A percentile compares a stretch with the other conserved stretches of the same genome.
Conservation (phyloP, 2,113 vertebrate genomes). For the Stegostoma tigrinum region DNA sequence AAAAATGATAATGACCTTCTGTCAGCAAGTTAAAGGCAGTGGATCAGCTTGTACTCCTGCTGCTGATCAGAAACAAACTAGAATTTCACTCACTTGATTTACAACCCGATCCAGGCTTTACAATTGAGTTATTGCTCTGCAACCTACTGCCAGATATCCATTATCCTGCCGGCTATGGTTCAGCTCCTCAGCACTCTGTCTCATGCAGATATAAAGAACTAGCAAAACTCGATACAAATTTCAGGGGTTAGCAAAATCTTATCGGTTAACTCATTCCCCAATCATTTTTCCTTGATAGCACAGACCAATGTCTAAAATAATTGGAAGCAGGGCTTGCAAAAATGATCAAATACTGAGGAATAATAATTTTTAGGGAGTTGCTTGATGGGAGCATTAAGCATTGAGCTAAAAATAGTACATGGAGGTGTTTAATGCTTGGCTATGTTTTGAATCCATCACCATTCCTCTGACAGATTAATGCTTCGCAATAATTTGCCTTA, state of each 20-base stretch:
- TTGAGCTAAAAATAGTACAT: neutral
- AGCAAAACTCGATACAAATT: neutral
- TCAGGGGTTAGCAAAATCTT: neutral
- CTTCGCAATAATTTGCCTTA: neutral
- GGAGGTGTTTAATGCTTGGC: neutral
- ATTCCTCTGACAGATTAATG: neutral
- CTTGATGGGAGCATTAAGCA: neutral
- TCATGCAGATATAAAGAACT: neutral
- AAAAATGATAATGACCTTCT: neutral
- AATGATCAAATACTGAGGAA: neutral
- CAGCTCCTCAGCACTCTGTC: neutral
- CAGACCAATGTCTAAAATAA: neutral
- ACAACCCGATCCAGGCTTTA: neutral
- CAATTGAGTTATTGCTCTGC: neutral
- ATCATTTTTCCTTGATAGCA: neutral
- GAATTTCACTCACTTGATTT: slow-evolving; percentile 9
- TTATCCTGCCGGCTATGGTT: neutral
- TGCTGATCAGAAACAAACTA: neutral
- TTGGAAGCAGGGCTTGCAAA: neutral
- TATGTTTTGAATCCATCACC: neutral
- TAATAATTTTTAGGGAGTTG: neutral
- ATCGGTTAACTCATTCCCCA: neutral
- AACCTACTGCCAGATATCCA: neutral
- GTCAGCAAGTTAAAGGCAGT: neutral
- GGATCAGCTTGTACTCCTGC: neutral